Percentiles rank a stretch among this genome's conserved stretches.
Conservation (phyloP, 2,797 vertebrate genomes). For the Tokudaia tokunoshimensis region DNA sequence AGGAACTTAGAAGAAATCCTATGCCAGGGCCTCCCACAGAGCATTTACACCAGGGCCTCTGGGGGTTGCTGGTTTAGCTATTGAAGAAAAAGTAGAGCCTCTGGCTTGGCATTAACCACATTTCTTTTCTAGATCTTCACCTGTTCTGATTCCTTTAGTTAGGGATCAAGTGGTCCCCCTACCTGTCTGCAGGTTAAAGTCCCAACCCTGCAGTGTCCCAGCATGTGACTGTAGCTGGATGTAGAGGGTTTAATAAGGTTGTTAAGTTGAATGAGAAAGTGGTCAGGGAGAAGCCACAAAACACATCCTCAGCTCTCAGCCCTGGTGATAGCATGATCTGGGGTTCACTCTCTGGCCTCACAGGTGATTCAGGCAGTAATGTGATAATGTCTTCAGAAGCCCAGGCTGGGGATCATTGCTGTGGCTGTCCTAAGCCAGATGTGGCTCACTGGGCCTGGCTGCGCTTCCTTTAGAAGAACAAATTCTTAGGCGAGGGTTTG, state of each 20-base stretch:
- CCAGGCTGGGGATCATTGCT: background rate
- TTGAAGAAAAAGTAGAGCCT: background rate
- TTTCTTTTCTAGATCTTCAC: background rate
- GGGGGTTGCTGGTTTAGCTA: background rate
- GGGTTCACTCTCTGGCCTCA: no score
- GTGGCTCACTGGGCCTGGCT: background rate
- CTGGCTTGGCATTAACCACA: background rate
- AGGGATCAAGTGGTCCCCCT: background rate
- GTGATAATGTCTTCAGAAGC: background rate
- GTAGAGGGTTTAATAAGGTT: background rate
- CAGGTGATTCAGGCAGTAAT: background rate
- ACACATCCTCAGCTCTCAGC: background rate
- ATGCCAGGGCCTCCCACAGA: background rate
- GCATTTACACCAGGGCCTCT: background rate
- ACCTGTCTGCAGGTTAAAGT: background rate
- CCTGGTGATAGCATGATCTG: background rate
- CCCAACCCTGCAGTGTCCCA: background rate
- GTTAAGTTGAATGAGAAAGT: background rate
- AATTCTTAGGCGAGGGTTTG: background rate
- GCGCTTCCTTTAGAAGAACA: background rate
- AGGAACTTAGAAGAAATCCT: background rate
- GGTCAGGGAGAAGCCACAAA: background rate
- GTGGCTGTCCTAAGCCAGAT: background rate
- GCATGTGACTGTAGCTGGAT: background rate
- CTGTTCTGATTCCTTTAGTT: background rate